These are phyloP conservation scores for Celastrina argiolus DNA, from an alignment of 2,888 invertebrate species.

Conservation along the genomic window DNA sequence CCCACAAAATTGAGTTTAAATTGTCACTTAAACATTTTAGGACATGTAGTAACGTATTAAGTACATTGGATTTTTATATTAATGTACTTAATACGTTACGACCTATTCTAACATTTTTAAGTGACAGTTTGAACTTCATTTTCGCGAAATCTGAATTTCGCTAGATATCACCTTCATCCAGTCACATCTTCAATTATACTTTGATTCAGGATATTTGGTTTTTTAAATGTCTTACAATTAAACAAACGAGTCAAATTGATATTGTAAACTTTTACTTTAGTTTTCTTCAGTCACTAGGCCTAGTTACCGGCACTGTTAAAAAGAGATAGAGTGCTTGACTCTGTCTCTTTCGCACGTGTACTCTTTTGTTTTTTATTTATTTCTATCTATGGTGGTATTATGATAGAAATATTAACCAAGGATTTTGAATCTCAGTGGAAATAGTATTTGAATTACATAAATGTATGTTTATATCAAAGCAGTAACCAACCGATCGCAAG, in stretches of 20 bases:
- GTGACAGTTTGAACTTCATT: too few species aligned
- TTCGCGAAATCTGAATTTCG: too few species aligned
- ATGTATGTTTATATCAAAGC: not conserved
- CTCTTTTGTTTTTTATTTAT: not conserved
- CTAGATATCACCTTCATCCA: too few species aligned
- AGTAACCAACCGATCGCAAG: not conserved
- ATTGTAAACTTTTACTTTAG: not conserved
- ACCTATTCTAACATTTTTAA: too few species aligned
- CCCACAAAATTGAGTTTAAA: too few species aligned
- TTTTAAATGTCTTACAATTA: not conserved
- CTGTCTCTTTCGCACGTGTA: not conserved
- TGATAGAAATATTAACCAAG: not conserved
- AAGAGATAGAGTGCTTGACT: not conserved
- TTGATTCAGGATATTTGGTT: too few species aligned
- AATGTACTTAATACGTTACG: too few species aligned
- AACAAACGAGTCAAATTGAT: not conserved
- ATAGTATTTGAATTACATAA: not conserved
- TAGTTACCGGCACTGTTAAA: not conserved
- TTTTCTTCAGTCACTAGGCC: slow-evolving; percentile 9
- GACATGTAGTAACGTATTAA: too few species aligned
- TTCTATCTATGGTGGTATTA: not conserved
- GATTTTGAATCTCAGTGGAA: not conserved
- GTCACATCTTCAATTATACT: too few species aligned
- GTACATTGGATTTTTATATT: too few species aligned
- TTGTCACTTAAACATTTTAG: too few species aligned